Evolutionary conservation across 2,888 invertebrate species (phyloP).

Genomic region (Octonoba sinensis): DNA sequence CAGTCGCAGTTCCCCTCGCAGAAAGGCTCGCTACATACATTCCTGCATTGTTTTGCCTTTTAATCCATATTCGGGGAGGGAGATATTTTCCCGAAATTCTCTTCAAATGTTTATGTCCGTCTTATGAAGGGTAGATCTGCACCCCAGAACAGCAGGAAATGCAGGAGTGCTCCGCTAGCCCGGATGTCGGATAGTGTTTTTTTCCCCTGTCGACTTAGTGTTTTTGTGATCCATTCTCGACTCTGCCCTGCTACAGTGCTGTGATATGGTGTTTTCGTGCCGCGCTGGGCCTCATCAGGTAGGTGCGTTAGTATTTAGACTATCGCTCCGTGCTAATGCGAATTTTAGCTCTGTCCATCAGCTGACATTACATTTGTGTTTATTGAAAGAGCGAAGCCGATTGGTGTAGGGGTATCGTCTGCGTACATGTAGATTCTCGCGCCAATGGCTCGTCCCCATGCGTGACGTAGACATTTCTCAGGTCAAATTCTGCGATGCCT

Average conservation of each 20-base stretch:
- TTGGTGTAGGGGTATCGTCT: conserved; percentile 58
- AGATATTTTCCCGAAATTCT: not conserved
- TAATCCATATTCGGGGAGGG: conserved; percentile 1
- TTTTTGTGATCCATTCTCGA: conserved; percentile 30
- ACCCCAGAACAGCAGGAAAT: conserved; percentile 31
- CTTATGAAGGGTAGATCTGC: not conserved
- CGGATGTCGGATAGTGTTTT: conserved; percentile 53
- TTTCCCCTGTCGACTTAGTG: conserved; percentile 23
- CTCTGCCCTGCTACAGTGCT: conserved; percentile 15
- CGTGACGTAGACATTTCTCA: conserved; percentile 62
- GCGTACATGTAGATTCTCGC: conserved; percentile 63
- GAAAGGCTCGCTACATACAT: conserved; percentile 10
- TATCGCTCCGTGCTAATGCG: conserved; percentile 1
- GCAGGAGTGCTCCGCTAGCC: conserved; percentile 40
- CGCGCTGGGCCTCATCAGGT: conserved; percentile 59
- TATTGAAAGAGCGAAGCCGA: conserved; percentile 13
- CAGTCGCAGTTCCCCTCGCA: conserved; percentile 33
- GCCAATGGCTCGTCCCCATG: conserved; percentile 63
- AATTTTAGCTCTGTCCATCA: not conserved
- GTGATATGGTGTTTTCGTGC: conserved; percentile 48
- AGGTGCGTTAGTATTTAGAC: not conserved
- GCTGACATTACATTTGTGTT: conserved; percentile 21
- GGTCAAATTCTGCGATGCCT: conserved; percentile 51
- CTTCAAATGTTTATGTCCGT: not conserved
- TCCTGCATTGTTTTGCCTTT: conserved; percentile 24